Evolutionary conservation across 2,113 vertebrate genomes (phyloP).

Genomic region (Hucho hucho): DNA sequence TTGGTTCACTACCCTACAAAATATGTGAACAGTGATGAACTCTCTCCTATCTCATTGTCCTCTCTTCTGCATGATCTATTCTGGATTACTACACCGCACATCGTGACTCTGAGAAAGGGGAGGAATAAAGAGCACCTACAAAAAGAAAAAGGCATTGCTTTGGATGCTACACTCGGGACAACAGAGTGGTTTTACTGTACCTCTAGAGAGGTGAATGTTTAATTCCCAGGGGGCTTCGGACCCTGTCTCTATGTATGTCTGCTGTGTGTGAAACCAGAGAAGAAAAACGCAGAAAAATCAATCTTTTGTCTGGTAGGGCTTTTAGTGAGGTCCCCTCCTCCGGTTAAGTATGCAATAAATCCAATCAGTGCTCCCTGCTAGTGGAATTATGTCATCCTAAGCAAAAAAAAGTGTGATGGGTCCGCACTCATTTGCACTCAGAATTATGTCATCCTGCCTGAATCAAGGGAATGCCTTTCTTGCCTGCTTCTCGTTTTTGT

Average conservation of each 20-base stretch:
- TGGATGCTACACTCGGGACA: constrained; percentile 36
- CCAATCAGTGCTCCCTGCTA: constrained; percentile 20
- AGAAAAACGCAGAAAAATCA: constrained; percentile 49
- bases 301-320: constrained; percentile 60
- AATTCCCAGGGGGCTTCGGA: constrained; percentile 37
- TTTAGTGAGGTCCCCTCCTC: constrained; percentile 31
- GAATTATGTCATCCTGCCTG: constrained; percentile 23
- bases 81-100: background rate
- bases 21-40: background rate
- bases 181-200: constrained; percentile 44
- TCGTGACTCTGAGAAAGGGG: background rate
- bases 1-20: background rate
- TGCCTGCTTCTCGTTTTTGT: constrained; percentile 1
- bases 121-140: constrained; percentile 3
- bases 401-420: no score
- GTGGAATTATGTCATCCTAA: constrained; percentile 7
- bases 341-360: constrained; percentile 62
- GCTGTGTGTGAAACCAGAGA: constrained; percentile 34
- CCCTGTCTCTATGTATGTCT: constrained; percentile 39
- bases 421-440: no score
- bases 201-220: constrained; percentile 51
- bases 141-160: constrained; percentile 29
- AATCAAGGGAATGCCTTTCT: constrained; percentile 27
- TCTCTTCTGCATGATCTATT: background rate
- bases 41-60: background rate